phyloP scores from a whole-genome alignment of 2,888 invertebrate species.

The Ctena decussata region DNA sequence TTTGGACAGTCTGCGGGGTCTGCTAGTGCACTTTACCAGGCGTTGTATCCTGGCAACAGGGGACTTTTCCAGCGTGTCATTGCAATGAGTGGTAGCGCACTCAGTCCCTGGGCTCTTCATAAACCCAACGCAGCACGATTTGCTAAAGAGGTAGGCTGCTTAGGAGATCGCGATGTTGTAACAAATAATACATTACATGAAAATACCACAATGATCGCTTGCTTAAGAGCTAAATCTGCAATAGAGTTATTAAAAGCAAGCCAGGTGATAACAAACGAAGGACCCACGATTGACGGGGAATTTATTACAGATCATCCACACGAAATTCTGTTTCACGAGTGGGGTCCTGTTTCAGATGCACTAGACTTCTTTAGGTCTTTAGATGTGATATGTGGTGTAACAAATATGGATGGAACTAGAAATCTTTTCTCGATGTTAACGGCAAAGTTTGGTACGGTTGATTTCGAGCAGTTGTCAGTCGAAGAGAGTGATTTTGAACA shows the following conservation, averaged over 20 bases:
- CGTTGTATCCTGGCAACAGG: conserved; percentile 56
- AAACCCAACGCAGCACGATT: conserved; percentile 31
- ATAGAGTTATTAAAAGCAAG: conserved; percentile 40
- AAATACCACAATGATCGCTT: conserved; percentile 37
- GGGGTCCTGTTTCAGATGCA: conserved; percentile 23
- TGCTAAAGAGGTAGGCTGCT: conserved; percentile 39
- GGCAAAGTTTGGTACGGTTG: conserved; percentile 10
- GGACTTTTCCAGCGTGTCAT: conserved; percentile 58
- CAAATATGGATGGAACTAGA: conserved; percentile 37
- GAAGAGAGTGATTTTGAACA: conserved; percentile 32
- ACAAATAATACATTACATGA: background rate
- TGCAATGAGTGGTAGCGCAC: conserved; percentile 47
- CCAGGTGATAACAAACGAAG: conserved; percentile 20
- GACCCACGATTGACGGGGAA: conserved; percentile 57
- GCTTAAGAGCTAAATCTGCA: conserved; percentile 35
- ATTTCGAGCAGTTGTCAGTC: conserved; percentile 6
- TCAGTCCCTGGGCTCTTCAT: conserved; percentile 56
- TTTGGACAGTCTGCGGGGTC: conserved; percentile 57
- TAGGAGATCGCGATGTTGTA: conserved; percentile 3
- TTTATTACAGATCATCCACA: conserved; percentile 54
- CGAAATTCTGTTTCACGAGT: conserved; percentile 12
- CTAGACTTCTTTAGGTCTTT: conserved; percentile 51
- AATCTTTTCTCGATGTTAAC: conserved; percentile 22
- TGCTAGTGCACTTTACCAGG: conserved; percentile 51
- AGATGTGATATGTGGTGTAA: conserved; percentile 47